Evolutionary conservation across 1,140 invertebrate genomes (phyloP).

Genomic region (Oncopodura yosiiana): DNA sequence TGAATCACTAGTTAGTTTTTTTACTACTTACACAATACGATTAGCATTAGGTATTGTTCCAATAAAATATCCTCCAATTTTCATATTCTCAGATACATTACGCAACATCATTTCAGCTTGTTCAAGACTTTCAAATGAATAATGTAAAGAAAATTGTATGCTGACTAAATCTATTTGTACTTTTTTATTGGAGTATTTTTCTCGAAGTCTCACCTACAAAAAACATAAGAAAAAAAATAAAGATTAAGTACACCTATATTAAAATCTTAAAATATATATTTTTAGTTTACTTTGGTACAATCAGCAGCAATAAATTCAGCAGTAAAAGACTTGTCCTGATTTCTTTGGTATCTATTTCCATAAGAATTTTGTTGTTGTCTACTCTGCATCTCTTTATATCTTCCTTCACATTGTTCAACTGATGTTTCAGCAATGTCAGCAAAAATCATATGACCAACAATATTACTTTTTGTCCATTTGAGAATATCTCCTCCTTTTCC

Average conservation of each 20-base stretch:
- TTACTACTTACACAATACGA: constrained; percentile 79
- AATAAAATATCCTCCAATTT: constrained; percentile 87
- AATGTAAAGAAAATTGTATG: constrained; percentile 96
- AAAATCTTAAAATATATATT: constrained; percentile 9
- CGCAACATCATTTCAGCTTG: constrained; percentile 86
- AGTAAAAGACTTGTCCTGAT: constrained; percentile 50
- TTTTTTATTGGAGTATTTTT: constrained; percentile 59
- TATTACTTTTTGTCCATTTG: constrained; percentile 79
- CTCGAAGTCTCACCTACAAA: constrained; percentile 53
- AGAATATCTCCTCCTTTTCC: constrained; percentile 95
- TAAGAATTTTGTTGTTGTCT: constrained; percentile 35
- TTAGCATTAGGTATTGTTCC: constrained; percentile 89
- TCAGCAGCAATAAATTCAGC: constrained; percentile 88
- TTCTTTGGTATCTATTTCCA: constrained; percentile 8
- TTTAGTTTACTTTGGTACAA: constrained; percentile 61
- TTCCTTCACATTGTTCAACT: constrained; percentile 59
- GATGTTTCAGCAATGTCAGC: constrained; percentile 88
- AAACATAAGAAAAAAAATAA: constrained; percentile 13
- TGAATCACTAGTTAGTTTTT: no score
- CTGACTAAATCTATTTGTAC: constrained; percentile 80
- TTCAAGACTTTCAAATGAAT: constrained; percentile 83
- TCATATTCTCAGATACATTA: constrained; percentile 82
- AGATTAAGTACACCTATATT: constrained; percentile 1
- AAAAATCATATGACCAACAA: constrained; percentile 76
- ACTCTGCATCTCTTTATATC: constrained; percentile 44